Conservation (phyloP, 2,888 invertebrate species). For the Serrognathus titanus region DNA sequence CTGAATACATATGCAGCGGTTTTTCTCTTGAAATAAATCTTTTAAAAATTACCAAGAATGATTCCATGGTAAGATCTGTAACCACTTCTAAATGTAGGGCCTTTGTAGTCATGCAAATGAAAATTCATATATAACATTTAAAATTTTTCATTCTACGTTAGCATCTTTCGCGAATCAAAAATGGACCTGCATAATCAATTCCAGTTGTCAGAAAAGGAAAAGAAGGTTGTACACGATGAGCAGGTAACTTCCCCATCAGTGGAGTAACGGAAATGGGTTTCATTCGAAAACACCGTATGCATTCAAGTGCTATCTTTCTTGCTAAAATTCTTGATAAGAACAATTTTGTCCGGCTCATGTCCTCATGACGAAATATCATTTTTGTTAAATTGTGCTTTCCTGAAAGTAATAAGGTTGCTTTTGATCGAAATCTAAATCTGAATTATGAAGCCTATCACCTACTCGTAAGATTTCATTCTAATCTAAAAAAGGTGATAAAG, state of each 20-base stretch:
- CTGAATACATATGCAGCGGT: background rate
- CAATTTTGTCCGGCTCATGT: background rate
- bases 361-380: background rate
- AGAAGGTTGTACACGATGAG: background rate
- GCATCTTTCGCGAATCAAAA: background rate
- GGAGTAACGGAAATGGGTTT: background rate
- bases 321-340: background rate
- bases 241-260: background rate
- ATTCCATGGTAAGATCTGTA: conserved; percentile 10
- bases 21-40: conserved; percentile 12
- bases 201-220: background rate
- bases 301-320: conserved; percentile 1
- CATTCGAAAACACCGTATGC: background rate
- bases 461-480: no score
- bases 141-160: background rate
- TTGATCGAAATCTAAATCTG: no score
- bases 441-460: no score
- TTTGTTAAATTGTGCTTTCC: no score
- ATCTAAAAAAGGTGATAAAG: no score
- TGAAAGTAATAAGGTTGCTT: no score
- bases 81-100: no score
- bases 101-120: background rate
- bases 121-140: background rate
- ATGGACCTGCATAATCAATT: conserved; percentile 4
- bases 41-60: conserved; percentile 10